These are phyloP conservation scores for Gasteruption jaculator DNA, from an alignment of 2,888 invertebrate species.

Conservation along the genomic window DNA sequence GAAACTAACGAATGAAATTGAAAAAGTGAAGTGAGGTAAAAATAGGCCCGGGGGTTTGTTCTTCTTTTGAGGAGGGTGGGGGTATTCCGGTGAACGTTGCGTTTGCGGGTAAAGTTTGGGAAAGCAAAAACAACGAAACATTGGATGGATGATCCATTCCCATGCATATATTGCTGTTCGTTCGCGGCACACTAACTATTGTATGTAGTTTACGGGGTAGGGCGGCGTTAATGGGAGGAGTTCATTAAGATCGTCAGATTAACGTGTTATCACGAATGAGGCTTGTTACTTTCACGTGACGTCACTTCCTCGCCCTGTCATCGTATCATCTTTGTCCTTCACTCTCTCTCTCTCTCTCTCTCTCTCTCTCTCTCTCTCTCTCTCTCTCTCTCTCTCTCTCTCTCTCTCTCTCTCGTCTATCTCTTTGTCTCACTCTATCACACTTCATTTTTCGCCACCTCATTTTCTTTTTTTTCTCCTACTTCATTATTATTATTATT, in stretches of 20 bases:
- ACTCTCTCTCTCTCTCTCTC: slow-evolving; percentile 13
- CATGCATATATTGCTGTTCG: no score
- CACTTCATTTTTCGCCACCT: slow-evolving; percentile 1
- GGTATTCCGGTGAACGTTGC: no score
- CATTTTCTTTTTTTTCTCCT: slow-evolving; percentile 5
- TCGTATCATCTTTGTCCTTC: slow-evolving; percentile 20
- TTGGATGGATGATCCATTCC: no score
- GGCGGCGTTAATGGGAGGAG: slow-evolving; percentile 38
- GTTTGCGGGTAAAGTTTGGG: no score
- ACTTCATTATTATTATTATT: no score
- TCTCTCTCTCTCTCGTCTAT: slow-evolving; percentile 5
- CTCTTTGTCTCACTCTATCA: slow-evolving; percentile 10
- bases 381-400: slow-evolving; percentile 10
- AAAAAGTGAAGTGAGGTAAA: no score
- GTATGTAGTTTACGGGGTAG: slow-evolving; percentile 31
- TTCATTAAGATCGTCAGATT: slow-evolving; percentile 43
- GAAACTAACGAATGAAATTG: no score
- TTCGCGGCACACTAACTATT: background rate
- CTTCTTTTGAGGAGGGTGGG: no score
- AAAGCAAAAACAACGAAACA: no score
- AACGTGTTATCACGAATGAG: slow-evolving; percentile 33
- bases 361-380: slow-evolving; percentile 3
- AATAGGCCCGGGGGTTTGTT: no score
- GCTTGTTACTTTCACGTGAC: slow-evolving; percentile 41
- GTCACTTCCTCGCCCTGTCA: slow-evolving; percentile 37